Percentiles rank a stretch among this genome's conserved stretches.
These are phyloP conservation scores for Petrocephalus sullivani DNA, from an alignment of 2,797 vertebrate species.

Conservation along the genomic window DNA sequence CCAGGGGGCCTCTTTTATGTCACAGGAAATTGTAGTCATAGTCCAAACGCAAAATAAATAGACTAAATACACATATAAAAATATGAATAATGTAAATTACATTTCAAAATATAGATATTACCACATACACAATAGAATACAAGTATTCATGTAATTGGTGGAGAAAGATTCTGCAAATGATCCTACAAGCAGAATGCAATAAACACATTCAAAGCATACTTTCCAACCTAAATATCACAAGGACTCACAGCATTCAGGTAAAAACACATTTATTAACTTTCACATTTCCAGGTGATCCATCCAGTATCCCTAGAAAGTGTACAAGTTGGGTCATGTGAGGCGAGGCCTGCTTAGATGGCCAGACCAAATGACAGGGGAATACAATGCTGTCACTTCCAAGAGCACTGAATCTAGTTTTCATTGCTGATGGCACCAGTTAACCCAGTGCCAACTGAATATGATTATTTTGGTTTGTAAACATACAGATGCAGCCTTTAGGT, in stretches of 20 bases:
- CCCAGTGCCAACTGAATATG: neutral
- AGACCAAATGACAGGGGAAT: neutral
- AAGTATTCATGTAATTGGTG: neutral
- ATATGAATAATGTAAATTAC: too few relatives aligned
- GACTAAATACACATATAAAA: too few relatives aligned
- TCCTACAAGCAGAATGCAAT: neutral
- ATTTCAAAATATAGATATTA: too few relatives aligned
- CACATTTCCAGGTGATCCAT: neutral
- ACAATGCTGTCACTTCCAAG: neutral
- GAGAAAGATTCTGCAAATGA: neutral
- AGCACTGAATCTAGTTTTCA: neutral
- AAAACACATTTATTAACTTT: neutral
- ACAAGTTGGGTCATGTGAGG: neutral
- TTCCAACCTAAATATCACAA: neutral
- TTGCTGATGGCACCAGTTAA: neutral
- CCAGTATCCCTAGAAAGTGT: neutral
- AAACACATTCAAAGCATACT: neutral
- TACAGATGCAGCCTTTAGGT: neutral
- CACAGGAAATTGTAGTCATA: too few relatives aligned
- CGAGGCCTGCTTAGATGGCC: neutral
- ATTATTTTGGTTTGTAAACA: neutral
- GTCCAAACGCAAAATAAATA: too few relatives aligned
- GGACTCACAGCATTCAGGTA: neutral
- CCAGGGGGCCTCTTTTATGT: too few relatives aligned
- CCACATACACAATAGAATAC: too few relatives aligned